Evolutionary conservation across 2,113 vertebrate species (phyloP).

Genomic region (Chinchilla lanigera): DNA sequence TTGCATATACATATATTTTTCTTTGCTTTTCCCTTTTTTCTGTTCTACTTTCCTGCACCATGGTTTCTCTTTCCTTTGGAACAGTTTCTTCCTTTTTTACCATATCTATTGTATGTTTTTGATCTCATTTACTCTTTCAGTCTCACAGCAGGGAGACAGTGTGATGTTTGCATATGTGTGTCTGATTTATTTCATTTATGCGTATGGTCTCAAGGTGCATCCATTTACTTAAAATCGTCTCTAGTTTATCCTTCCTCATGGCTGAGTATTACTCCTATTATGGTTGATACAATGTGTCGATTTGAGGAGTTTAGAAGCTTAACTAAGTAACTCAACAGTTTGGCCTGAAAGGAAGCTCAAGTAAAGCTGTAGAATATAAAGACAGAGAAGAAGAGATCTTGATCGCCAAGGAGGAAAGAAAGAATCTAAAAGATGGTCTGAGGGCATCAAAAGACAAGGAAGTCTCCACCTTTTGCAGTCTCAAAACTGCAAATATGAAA

Average conservation of each 20-base stretch:
- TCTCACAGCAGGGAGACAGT: background rate
- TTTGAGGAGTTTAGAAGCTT: too few relatives aligned
- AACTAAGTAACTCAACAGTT: too few relatives aligned
- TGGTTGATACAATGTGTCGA: too few relatives aligned
- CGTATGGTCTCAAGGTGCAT: background rate
- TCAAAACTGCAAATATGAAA: too few relatives aligned
- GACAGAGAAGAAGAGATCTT: too few relatives aligned
- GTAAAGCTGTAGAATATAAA: too few relatives aligned
- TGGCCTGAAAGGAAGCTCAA: too few relatives aligned
- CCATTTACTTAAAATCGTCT: background rate
- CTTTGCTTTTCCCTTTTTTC: background rate
- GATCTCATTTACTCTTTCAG: background rate
- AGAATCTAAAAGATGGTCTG: too few relatives aligned
- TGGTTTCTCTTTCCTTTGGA: background rate
- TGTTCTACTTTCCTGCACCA: background rate
- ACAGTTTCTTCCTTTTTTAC: background rate
- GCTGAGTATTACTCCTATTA: background rate
- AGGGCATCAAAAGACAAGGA: too few relatives aligned
- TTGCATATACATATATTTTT: background rate
- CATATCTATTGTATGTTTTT: background rate
- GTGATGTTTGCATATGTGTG: background rate
- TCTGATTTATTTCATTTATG: background rate
- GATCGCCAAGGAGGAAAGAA: too few relatives aligned
- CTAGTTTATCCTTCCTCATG: background rate
- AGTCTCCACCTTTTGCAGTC: too few relatives aligned